phyloP scores from a whole-genome alignment of 2,888 invertebrate species.

The Dryococelus australis region DNA sequence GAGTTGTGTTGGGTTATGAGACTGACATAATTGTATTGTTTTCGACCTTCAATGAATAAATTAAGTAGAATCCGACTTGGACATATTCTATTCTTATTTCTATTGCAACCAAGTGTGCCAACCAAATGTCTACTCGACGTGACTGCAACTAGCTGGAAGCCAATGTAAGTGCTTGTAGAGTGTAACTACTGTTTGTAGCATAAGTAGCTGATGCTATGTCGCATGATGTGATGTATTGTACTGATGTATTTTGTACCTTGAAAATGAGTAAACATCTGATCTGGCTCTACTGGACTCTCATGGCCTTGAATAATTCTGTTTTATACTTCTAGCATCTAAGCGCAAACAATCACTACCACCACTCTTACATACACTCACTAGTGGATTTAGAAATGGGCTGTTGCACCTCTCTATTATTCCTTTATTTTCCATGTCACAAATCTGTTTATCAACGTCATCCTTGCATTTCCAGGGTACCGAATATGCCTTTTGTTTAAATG shows the following conservation, averaged over 20 bases:
- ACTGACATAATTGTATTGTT: no score
- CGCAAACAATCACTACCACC: slow-evolving; percentile 52
- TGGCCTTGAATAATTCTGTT: slow-evolving; percentile 51
- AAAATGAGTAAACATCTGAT: slow-evolving; percentile 47
- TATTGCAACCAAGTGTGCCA: no score
- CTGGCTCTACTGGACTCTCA: slow-evolving; percentile 47
- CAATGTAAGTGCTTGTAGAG: no score
- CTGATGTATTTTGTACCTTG: slow-evolving; percentile 46
- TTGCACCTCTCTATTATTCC: slow-evolving; percentile 51
- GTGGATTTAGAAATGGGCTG: slow-evolving; percentile 51
- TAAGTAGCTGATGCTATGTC: no score
- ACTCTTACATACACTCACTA: slow-evolving; percentile 51
- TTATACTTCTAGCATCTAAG: slow-evolving; percentile 52
- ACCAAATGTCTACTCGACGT: no score
- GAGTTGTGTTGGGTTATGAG: no score
- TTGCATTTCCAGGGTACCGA: slow-evolving; percentile 50
- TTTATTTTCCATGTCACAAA: slow-evolving; percentile 49
- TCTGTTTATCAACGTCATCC: slow-evolving; percentile 47
- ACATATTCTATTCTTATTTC: no score
- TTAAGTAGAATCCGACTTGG: no score
- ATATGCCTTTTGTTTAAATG: slow-evolving; percentile 49
- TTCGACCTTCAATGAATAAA: no score
- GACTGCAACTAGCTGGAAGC: no score
- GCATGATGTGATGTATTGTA: no score
- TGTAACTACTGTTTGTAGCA: no score